A percentile compares a stretch with the other conserved stretches of the same genome.
These are phyloP conservation scores for Anguilla rostrata DNA, from an alignment of 2,113 vertebrate species.

Conservation along the genomic window DNA sequence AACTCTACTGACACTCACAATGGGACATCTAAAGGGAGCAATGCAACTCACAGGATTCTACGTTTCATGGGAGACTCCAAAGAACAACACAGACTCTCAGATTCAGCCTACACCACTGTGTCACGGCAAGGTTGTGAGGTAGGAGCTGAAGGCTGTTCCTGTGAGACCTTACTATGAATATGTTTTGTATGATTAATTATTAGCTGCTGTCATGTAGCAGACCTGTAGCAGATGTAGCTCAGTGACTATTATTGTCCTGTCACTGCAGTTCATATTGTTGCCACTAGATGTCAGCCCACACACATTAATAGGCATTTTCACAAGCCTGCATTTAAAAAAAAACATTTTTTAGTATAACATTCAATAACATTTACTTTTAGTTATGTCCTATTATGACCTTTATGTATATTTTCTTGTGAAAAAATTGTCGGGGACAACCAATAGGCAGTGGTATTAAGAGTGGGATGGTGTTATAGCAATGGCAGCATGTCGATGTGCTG, in stretches of 20 bases:
- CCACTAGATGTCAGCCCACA: constrained; percentile 9
- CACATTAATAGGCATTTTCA: not conserved
- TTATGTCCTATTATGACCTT: too few relatives aligned
- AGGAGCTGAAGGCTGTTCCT: constrained; percentile 1
- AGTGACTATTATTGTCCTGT: not conserved
- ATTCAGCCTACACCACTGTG: constrained; percentile 43
- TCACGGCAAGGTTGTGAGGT: constrained; percentile 57
- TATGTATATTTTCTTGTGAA: not conserved
- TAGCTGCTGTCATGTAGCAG: too few relatives aligned
- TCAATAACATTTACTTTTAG: too few relatives aligned
- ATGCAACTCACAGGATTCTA: constrained; percentile 30
- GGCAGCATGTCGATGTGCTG: not conserved
- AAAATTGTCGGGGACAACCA: not conserved
- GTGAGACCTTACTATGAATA: not conserved
- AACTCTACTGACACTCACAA: constrained; percentile 14
- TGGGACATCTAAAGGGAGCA: not conserved
- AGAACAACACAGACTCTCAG: constrained; percentile 42
- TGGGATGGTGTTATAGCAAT: not conserved
- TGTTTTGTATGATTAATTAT: not conserved
- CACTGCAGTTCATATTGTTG: not conserved
- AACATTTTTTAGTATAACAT: not conserved
- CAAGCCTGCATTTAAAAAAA: not conserved
- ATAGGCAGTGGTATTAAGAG: not conserved
- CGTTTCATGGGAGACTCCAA: constrained; percentile 61
- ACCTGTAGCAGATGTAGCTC: too few relatives aligned